Base-by-base conservation (phyloP, 1,140 invertebrate genomes). In the Diorhabda sublineata region DNA sequence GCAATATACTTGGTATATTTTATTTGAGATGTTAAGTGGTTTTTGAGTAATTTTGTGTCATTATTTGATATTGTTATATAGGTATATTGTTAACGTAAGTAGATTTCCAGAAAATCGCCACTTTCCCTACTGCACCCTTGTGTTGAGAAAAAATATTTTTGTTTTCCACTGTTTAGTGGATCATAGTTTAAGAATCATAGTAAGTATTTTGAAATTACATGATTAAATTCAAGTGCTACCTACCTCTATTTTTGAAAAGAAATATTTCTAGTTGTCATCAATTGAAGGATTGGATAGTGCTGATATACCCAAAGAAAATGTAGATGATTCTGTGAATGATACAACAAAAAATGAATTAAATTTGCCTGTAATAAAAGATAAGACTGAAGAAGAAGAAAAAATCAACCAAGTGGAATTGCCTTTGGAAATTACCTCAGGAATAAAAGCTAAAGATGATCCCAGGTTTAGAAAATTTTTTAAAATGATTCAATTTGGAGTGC, bases 401-500 rank as follows among this genome's bases (percentile, higher is more conserved):
- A 52, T 41, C 69, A 58, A 44, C 75, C 65, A 62, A 64, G 79
- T 71, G 77, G 3, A 3, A 3, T 9, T 58, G 3, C 8, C 41
- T 44, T 42, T 11, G 5, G 7, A 3, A 6, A 42, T n/a, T 6
- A 42, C 8, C 42, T 58, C 42, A 26, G 64, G 56, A 6, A 42
- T 69, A 52, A 73, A 76, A 73, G 67, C 66, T 62, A 62, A 66
- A 43, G 68, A 85, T 72, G 88, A 92, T 81, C 89, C 90, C 41
- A 83, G 86, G 73, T 94, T 91, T 82, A 84, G 85, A 57, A 91
- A 88, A 81, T 97, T 88, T 82, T 91, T 95, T 56, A 95, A 93
- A 86, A 95, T 97, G 94, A 73, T 96, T 3, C 89, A 92, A 74
- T 85, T 96, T 75, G 94, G 95, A 52, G 93, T 96, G 5, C 92